phyloP scores from a whole-genome alignment of 2,113 vertebrate genomes.

The Climacteris rufus region DNA sequence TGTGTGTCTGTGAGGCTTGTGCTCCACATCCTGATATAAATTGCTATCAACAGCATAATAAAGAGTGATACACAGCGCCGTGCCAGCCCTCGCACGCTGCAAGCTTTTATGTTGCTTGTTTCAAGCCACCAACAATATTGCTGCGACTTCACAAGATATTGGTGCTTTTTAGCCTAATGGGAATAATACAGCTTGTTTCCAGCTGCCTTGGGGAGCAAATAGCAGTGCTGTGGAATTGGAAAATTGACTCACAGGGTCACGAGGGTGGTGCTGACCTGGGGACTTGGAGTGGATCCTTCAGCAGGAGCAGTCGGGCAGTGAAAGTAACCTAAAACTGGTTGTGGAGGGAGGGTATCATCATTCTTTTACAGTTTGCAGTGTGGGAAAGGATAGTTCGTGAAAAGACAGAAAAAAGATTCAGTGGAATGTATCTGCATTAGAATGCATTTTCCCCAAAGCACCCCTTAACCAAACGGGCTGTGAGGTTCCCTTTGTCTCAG shows the following conservation, averaged over 20 bases:
- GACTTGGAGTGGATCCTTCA: neutral
- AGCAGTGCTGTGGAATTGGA: neutral
- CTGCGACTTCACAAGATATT: neutral
- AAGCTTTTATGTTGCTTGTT: neutral
- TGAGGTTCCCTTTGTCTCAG: conserved; percentile 8
- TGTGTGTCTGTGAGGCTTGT: neutral
- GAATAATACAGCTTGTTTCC: neutral
- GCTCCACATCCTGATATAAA: neutral
- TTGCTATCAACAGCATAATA: neutral
- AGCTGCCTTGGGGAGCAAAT: conserved; percentile 9
- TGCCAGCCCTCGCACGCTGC: neutral
- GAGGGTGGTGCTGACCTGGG: neutral
- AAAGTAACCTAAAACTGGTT: neutral
- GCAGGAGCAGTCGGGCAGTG: neutral
- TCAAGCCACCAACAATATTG: neutral
- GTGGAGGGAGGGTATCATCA: neutral
- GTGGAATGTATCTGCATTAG: neutral
- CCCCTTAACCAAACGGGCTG: neutral
- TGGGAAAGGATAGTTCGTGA: neutral
- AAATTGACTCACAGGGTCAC: neutral
- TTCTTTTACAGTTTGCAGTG: neutral
- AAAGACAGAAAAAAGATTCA: neutral
- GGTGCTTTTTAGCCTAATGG: conserved; percentile 35
- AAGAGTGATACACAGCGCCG: neutral
- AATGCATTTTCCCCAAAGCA: neutral